Conservation (phyloP, 1,140 invertebrate genomes). For the Trachymyrmex septentrionalis region DNA sequence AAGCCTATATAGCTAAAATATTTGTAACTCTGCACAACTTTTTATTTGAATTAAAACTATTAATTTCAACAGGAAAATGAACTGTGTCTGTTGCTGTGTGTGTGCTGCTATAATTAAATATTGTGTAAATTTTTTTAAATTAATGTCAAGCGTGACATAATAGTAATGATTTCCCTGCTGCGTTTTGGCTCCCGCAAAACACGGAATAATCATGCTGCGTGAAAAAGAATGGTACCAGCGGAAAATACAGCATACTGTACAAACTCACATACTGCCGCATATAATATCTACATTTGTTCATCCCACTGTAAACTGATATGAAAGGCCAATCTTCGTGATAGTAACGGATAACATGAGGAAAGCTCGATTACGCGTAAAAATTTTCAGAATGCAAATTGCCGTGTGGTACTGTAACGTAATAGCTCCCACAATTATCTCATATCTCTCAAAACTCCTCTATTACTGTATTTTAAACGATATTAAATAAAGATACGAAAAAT, state of each 20-base stretch:
- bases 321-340: conserved; percentile 32
- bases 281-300: conserved; percentile 24
- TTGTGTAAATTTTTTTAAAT: conserved; percentile 34
- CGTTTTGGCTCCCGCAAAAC: conserved; percentile 2
- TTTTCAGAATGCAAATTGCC: conserved; percentile 24
- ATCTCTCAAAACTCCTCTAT: background rate
- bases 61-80: conserved; percentile 26
- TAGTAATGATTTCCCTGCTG: conserved; percentile 34
- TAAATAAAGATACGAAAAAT: conserved; percentile 14
- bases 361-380: conserved; percentile 18
- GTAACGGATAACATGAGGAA: background rate
- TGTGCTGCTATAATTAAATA: background rate
- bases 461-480: conserved; percentile 20
- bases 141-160: conserved; percentile 18
- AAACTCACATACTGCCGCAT: conserved; percentile 27
- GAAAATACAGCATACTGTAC: conserved; percentile 18
- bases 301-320: conserved; percentile 27
- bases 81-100: background rate
- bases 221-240: conserved; percentile 23
- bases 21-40: conserved; percentile 26
- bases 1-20: conserved; percentile 12
- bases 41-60: conserved; percentile 27
- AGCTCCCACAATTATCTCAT: conserved; percentile 3
- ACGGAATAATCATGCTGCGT: background rate
- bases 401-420: conserved; percentile 2